Base-by-base conservation (phyloP, 37 sponge, comb jelly and placozoan species). In the Eunapius fragilis region DNA sequence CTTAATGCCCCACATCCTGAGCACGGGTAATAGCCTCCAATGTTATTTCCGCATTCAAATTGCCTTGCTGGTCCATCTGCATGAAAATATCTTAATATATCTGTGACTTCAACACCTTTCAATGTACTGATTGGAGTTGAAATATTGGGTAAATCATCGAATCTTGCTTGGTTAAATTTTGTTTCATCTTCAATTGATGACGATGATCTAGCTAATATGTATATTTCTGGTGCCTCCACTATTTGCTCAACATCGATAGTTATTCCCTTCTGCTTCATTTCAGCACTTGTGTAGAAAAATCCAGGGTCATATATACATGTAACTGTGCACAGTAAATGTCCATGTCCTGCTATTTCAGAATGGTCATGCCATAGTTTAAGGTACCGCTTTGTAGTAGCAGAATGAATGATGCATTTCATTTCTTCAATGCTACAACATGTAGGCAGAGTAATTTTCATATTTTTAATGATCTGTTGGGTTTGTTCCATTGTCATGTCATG, bases 351-450 rank as follows among this genome's bases (percentile, higher is more conserved):
- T 31, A 74, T 74, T 31, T n/a, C 33, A 34, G 34, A n/a, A 28
- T 74, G 75, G 33, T 74, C 75, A 30, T 74, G 75, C 75, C 75
- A 74, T 28, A 74, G 23, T 74, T 74, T 74, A 41, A 41, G 41
- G 41, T 41, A 41, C 41, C 41, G 41, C 41, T 41, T 41, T 41
- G 3, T 41, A 41, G 41, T 41, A 41, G 6, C 41, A 41, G 41
- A 41, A 41, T 41, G 41, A 41, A 41, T 41, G 41, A 41, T 41
- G 41, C 41, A 6, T 41, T 41, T 41, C 41, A 41, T 41, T 41
- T 41, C 41, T 41, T 41, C 41, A 41, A 41, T 41, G 41, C 41
- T 41, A 41, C 41, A 41, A 41, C 41, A 41, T 41, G 41, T 41
- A 41, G 41, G 41, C 41, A 41, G 41, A 41, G 41, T 41, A 6